Percentiles rank a stretch among this genome's conserved stretches.
Conservation (phyloP, 1,140 invertebrate species). For the Camponotus pennsylvanicus region DNA sequence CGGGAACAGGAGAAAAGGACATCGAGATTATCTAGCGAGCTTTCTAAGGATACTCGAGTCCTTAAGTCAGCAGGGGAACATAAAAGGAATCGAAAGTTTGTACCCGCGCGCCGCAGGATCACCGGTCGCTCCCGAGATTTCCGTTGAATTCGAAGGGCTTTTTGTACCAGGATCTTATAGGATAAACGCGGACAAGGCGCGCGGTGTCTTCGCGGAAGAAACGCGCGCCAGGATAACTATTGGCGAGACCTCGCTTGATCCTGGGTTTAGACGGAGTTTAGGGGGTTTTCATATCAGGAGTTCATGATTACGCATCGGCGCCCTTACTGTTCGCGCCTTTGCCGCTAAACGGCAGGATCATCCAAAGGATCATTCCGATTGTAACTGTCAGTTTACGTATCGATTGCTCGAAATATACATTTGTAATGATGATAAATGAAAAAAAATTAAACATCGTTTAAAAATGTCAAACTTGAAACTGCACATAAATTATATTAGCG, state of each 20-base stretch:
- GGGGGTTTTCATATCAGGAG: conserved; percentile 79
- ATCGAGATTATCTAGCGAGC: conserved; percentile 58
- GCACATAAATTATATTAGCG: neutral
- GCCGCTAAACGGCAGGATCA: conserved; percentile 39
- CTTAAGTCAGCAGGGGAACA: conserved; percentile 82
- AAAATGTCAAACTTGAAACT: neutral
- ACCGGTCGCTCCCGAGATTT: conserved; percentile 67
- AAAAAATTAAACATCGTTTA: neutral
- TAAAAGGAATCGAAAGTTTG: conserved; percentile 74
- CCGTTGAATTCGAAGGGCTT: conserved; percentile 74
- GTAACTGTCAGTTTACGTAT: neutral
- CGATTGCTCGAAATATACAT: neutral
- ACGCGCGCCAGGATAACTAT: conserved; percentile 32
- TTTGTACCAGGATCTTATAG: conserved; percentile 76
- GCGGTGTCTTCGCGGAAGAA: conserved; percentile 25
- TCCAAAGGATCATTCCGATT: neutral
- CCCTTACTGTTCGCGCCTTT: conserved; percentile 23
- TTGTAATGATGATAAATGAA: neutral
- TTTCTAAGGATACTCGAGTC: conserved; percentile 82
- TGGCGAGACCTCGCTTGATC: conserved; percentile 66
- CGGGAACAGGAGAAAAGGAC: neutral
- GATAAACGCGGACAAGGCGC: neutral
- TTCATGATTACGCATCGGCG: conserved; percentile 54
- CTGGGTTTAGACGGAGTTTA: conserved; percentile 79
- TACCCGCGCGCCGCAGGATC: conserved; percentile 44